Base-by-base conservation (phyloP, 2,113 vertebrate genomes). In the Engraulis encrasicolus region DNA sequence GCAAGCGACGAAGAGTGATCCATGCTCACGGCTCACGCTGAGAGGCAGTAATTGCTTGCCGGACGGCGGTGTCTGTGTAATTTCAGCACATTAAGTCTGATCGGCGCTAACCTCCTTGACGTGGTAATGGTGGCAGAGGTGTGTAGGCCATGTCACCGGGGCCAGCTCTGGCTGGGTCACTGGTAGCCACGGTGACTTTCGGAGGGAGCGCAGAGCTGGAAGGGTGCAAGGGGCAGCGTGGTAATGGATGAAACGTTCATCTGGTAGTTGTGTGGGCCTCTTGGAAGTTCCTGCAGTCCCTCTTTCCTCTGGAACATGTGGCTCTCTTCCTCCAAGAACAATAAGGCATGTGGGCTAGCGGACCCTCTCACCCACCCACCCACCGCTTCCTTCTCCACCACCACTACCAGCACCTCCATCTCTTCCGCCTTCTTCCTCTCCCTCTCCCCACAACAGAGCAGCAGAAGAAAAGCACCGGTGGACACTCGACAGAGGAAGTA, bases 41-140 rank as follows among this genome's bases (percentile, higher is more conserved):
- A 36, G 66, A 74, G 66, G 23, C 27, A 4, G 66, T 74, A 74
- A 74, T 74, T 74, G 66, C 66, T 36, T 14, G 66, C 34, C 4
- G 66, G 66, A 14, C 31, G 1, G 66, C 12, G 5, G 11, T 7
- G 27, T 12, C 27, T 11, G 66, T 74, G 66, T 74, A 74, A 74
- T 74, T 74, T 74, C 66, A 36, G 66, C 66, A 74, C 66, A 74
- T 74, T 34, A 74, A 74, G 66, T 9, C 66, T 74, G 66, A 74
- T 12, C 27, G 27, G 66, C 14, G 27, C 2, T 74, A 12, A 74
- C 66, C 66, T 74, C 66, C 27, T 34, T 15, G 66, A 74, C 31
- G 66, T 34, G 27, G 66, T 74, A 74, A 74, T 74, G 66, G 66
- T 12, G 66, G 7, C 23, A 74, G 66, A 74, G 31, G 66, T 31